phyloP scores from a whole-genome alignment of 2,888 invertebrate species.

The Drosophila mulleri region DNA sequence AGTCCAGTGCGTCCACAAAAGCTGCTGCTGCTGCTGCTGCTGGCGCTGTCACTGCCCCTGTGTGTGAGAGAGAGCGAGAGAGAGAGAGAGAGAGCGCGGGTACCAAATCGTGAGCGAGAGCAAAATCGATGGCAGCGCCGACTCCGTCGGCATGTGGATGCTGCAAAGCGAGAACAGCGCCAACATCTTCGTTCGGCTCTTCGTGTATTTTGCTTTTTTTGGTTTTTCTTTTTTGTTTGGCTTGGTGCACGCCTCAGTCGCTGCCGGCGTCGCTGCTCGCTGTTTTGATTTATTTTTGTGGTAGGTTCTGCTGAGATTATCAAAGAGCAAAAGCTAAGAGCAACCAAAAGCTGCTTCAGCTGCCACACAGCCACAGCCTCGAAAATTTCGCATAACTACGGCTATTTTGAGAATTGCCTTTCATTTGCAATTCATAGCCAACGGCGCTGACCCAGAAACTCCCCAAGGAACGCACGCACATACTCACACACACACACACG shows the following conservation, averaged over 20 bases:
- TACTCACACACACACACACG: background rate
- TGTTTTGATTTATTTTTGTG: slow-evolving; percentile 79
- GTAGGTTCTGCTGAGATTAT: slow-evolving; percentile 71
- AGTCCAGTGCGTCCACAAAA: slow-evolving; percentile 18
- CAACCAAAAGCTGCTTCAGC: slow-evolving; percentile 18
- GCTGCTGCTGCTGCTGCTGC: background rate
- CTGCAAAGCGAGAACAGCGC: slow-evolving; percentile 41
- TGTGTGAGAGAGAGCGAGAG: slow-evolving; percentile 4
- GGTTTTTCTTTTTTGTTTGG: slow-evolving; percentile 18
- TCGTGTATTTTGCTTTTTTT: slow-evolving; percentile 38
- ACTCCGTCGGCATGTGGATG: slow-evolving; percentile 55
- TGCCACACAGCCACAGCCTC: slow-evolving; percentile 47
- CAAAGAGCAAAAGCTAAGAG: slow-evolving; percentile 67
- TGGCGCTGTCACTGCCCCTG: slow-evolving; percentile 2
- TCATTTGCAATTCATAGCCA: slow-evolving; percentile 66
- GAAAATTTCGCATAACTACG: slow-evolving; percentile 60
- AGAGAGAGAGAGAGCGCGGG: slow-evolving; percentile 28
- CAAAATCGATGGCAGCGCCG: slow-evolving; percentile 59
- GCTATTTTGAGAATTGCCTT: slow-evolving; percentile 64
- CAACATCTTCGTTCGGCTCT: slow-evolving; percentile 56
- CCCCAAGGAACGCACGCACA: slow-evolving; percentile 52
- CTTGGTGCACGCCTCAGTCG: slow-evolving; percentile 28
- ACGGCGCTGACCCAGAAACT: slow-evolving; percentile 65
- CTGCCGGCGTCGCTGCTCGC: slow-evolving; percentile 37
- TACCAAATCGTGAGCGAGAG: slow-evolving; percentile 29